phyloP scores from a whole-genome alignment of 2,797 vertebrate species.

The Denticeps clupeoides region DNA sequence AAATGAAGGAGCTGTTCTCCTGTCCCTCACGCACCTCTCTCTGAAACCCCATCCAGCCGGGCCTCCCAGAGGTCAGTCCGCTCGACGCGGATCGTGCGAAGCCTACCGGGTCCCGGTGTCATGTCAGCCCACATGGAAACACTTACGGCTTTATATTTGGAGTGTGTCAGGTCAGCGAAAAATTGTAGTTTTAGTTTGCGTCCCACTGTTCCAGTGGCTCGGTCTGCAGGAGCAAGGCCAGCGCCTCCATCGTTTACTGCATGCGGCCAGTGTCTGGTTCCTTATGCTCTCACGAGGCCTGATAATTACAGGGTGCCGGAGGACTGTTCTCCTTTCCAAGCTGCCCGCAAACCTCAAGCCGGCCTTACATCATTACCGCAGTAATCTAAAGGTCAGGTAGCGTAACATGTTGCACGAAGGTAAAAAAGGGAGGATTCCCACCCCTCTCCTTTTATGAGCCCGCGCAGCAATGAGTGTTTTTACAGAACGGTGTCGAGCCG shows the following conservation, averaged over 20 bases:
- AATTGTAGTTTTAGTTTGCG: neutral
- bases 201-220: neutral
- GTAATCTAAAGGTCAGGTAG: conserved; percentile 40
- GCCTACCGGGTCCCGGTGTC: neutral
- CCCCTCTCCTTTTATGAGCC: conserved; percentile 12
- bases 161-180: conserved; percentile 16
- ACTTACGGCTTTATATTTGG: conserved; percentile 10
- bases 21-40: conserved; percentile 7
- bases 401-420: conserved; percentile 1
- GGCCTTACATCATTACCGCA: conserved; percentile 8
- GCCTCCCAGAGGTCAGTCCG: no score
- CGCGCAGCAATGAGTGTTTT: conserved; percentile 5
- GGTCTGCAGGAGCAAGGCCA: neutral
- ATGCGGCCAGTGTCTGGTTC: neutral
- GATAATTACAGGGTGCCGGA: conserved; percentile 17
- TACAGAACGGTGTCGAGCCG: neutral
- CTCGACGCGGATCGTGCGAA: neutral
- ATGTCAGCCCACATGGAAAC: conserved; percentile 2
- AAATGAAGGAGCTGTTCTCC: conserved; percentile 17
- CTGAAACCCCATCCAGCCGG: no score
- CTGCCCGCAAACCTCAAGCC: no score
- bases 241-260: neutral
- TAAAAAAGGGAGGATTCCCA: conserved; percentile 1
- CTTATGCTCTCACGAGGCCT: conserved; percentile 38
- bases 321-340: conserved; percentile 5